A percentile compares a stretch with the other conserved stretches of the same genome.
These are phyloP conservation scores for Tetraodon nigroviridis DNA, from an alignment of 2,113 vertebrate species.

Conservation along the genomic window DNA sequence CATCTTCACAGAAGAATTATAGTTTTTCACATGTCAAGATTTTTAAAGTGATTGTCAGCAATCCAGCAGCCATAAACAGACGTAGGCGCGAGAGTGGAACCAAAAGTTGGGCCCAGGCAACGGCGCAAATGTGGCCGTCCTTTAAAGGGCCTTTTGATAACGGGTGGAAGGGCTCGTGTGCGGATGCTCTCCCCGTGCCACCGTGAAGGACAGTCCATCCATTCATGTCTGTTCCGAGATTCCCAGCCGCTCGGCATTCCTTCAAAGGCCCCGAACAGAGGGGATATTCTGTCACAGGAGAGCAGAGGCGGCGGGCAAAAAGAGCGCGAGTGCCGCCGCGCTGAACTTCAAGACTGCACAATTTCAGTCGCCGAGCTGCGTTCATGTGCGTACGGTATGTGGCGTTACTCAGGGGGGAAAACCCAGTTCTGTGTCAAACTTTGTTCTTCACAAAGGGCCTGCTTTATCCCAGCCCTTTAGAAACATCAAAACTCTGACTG, in stretches of 20 bases:
- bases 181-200: conserved; percentile 42
- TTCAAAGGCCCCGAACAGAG: conserved; percentile 62
- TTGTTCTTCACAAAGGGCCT: conserved; percentile 55
- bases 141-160: conserved; percentile 56
- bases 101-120: too few species aligned
- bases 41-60: too few species aligned
- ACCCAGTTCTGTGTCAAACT: conserved; percentile 55
- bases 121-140: conserved; percentile 17
- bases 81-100: too few species aligned
- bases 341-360: too few species aligned
- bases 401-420: conserved; percentile 49
- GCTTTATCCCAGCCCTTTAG: conserved; percentile 56
- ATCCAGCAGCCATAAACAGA: too few species aligned
- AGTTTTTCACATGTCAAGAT: too few species aligned
- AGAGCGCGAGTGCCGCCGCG: too few species aligned
- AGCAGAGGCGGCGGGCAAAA: conserved; percentile 2
- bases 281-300: conserved; percentile 54
- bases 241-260: conserved; percentile 34
- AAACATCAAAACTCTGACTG: conserved; percentile 57
- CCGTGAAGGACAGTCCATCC: conserved; percentile 61
- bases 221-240: conserved; percentile 58
- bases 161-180: conserved; percentile 47
- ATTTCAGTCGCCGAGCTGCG: background rate
- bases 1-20: too few species aligned
- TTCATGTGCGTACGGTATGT: conserved; percentile 26